Conservation (phyloP, 2,797 vertebrate genomes). For the Peromyscus melanophrys region DNA sequence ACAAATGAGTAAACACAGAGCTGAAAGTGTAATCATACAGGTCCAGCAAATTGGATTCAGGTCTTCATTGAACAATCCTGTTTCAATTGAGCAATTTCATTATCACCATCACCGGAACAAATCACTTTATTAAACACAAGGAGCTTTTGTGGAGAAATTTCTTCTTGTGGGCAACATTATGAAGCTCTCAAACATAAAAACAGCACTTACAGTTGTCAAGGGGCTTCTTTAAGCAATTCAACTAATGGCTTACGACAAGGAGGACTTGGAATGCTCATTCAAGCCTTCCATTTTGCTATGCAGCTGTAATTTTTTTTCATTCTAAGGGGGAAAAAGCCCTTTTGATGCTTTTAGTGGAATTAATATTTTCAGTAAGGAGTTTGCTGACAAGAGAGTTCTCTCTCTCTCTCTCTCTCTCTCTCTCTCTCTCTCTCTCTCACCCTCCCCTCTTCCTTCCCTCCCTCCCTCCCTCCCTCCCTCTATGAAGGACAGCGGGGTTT, state of each 20-base stretch:
- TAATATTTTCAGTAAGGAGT: slow-evolving; percentile 83
- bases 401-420: fast-evolving
- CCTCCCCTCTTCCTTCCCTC: background rate
- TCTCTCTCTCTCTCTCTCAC: background rate
- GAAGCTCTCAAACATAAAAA: slow-evolving; percentile 88
- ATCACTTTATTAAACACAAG: slow-evolving; percentile 92
- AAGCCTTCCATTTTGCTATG: slow-evolving; percentile 77
- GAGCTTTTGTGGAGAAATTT: slow-evolving; percentile 89
- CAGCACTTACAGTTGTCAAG: slow-evolving; percentile 89
- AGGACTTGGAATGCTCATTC: slow-evolving; percentile 87
- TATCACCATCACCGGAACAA: slow-evolving; percentile 92
- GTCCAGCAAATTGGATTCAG: slow-evolving; percentile 91
- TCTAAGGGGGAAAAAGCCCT: slow-evolving; percentile 77
- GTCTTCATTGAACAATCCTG: slow-evolving; percentile 90
- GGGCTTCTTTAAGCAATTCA: slow-evolving; percentile 90
- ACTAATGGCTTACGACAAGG: slow-evolving; percentile 90
- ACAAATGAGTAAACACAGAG: slow-evolving; percentile 92
- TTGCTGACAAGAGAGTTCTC: slow-evolving; percentile 68
- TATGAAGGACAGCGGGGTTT: slow-evolving; percentile 5
- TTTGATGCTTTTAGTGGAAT: slow-evolving; percentile 87
- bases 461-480: fast-evolving
- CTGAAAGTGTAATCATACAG: slow-evolving; percentile 90
- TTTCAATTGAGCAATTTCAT: slow-evolving; percentile 93
- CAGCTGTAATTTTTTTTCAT: slow-evolving; percentile 82
- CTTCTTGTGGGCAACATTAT: slow-evolving; percentile 88